Base-by-base conservation (phyloP, 2,888 invertebrate genomes). In the Crematogaster levior region DNA sequence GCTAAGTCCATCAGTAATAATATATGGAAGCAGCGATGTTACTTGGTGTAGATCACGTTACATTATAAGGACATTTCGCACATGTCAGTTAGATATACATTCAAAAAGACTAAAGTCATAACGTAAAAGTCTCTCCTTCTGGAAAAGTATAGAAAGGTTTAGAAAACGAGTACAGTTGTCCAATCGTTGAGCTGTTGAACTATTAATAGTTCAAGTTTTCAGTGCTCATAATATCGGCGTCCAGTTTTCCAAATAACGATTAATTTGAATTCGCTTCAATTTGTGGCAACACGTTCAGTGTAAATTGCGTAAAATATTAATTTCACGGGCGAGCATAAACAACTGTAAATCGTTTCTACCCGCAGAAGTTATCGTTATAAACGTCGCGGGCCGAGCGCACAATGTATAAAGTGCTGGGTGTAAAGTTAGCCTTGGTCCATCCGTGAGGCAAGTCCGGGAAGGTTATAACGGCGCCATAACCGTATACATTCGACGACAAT, bases 401-500 rank as follows among this genome's bases (percentile, higher is more conserved):
- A 92, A 92, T 90, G 91, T 91, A 90, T 86, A 91, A 92, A 93
- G 92, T 91, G 90, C 86, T 87, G 85, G 88, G 88, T 90, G 90
- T 93, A 93, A 93, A 93, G 90, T 93, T 91, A 91, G 91, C 88
- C 89, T 85, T 84, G 84, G 85, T 88, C 86, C 85, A 86, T 88
- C 89, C 37, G 24, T 56, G 86, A 80, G 10, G 85, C 86, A 79
- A 87, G 84, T 85, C 87, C 88, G 83, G 89, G 85, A 87, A 88
- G 92, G 92, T 92, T 92, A 93, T 93, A 93, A 93, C 93, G 91
- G 90, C 91, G 91, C 93, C 90, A 93, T 94, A 94, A 94, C 92
- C 93, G 92, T 94, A 93, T 93, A 93, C 93, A 92, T 91, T 91
- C 91, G 91, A 89, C 91, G 93, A 93, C 93, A 93, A 94, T 94